Evolutionary conservation across 2,113 vertebrate species (phyloP).

Genomic region (Opisthocomus hoazin): DNA sequence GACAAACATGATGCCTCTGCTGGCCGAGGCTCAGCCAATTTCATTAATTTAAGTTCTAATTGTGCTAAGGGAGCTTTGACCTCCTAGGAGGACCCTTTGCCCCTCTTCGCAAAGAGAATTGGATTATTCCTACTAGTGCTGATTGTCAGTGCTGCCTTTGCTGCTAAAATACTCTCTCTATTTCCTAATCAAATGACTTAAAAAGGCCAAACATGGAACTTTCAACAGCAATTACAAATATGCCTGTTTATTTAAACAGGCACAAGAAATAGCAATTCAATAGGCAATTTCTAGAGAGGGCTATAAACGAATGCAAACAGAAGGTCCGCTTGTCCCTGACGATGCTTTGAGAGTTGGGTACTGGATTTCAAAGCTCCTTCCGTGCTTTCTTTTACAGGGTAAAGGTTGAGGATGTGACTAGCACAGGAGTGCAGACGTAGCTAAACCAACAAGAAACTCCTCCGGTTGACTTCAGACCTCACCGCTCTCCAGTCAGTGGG

Average conservation of each 20-base stretch:
- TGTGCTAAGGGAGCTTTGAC: conserved; percentile 41
- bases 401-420: not conserved
- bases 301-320: not conserved
- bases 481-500: not conserved
- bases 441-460: not conserved
- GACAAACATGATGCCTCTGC: not conserved
- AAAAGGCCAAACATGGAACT: conserved; percentile 10
- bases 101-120: conserved; percentile 21
- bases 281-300: not conserved
- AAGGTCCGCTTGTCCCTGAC: not conserved
- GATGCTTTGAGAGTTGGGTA: not conserved
- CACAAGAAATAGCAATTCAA: not conserved
- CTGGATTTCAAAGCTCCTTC: not conserved
- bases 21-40: not conserved
- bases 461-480: not conserved
- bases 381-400: not conserved
- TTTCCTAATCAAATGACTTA: conserved; percentile 18
- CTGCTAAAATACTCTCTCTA: conserved; percentile 1
- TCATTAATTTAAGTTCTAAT: conserved; percentile 55
- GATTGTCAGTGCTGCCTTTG: conserved; percentile 7
- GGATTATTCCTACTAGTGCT: conserved; percentile 25
- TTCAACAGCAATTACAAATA: not conserved
- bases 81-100: conserved; percentile 48
- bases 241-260: not conserved
- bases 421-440: not conserved